These are phyloP conservation scores for Drosophila subobscura DNA, from an alignment of 1,140 invertebrate species.

Conservation along the genomic window DNA sequence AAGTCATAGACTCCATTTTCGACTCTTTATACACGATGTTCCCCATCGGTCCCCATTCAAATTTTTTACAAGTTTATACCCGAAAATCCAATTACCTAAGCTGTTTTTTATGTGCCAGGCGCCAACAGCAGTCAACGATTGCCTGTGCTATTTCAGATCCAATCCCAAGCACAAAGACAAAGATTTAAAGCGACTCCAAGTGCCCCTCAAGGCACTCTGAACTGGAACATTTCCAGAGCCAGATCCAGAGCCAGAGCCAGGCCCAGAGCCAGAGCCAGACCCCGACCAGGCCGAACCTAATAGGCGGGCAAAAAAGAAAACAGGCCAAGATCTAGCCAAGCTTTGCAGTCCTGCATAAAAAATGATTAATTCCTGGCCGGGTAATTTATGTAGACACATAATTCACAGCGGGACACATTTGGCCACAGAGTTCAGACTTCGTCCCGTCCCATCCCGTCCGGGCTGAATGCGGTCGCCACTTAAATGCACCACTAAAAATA, in stretches of 20 bases:
- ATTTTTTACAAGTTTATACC: too few relatives aligned
- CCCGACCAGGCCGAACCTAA: slow-evolving; percentile 52
- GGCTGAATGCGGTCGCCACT: slow-evolving; percentile 66
- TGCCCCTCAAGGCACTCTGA: slow-evolving; percentile 51
- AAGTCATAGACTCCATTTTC: too few relatives aligned
- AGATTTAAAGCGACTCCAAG: slow-evolving; percentile 70
- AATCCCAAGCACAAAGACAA: slow-evolving; percentile 63
- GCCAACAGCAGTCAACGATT: slow-evolving; percentile 25
- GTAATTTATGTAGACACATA: slow-evolving; percentile 82
- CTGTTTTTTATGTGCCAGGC: slow-evolving; percentile 13
- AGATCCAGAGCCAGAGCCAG: background rate
- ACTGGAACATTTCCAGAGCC: background rate
- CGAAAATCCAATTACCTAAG: slow-evolving; percentile 20
- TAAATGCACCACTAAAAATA: slow-evolving; percentile 77
- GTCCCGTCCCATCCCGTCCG: slow-evolving; percentile 45
- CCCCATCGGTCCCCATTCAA: too few relatives aligned
- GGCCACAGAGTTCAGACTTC: slow-evolving; percentile 69
- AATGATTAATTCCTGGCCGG: slow-evolving; percentile 79
- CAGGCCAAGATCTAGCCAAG: slow-evolving; percentile 27
- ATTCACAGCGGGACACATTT: slow-evolving; percentile 81
- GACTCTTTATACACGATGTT: too few relatives aligned
- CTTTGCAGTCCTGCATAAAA: slow-evolving; percentile 72
- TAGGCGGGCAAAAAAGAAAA: slow-evolving; percentile 47
- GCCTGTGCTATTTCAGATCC: slow-evolving; percentile 24
- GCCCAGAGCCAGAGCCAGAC: background rate